Conservation (phyloP, 2,113 vertebrate species). For the Delphinapterus leucas region DNA sequence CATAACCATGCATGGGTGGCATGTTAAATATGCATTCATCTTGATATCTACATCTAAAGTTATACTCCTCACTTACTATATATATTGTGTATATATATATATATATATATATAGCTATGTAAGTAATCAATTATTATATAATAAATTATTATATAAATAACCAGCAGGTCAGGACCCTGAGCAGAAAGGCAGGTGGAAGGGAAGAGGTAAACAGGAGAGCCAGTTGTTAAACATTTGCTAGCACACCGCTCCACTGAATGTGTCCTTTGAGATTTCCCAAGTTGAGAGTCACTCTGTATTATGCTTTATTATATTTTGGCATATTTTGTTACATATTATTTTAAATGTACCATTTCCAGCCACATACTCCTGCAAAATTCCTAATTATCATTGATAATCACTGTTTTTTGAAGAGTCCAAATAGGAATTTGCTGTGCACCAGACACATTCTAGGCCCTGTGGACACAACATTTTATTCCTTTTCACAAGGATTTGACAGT, state of each 20-base stretch:
- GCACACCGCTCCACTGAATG: neutral
- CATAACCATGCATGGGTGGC: neutral
- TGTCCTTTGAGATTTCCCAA: neutral
- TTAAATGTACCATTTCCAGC: neutral
- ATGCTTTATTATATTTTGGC: neutral
- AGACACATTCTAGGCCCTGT: neutral
- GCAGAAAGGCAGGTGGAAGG: neutral
- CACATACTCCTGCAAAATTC: neutral
- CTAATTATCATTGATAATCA: neutral
- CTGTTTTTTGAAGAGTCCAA: neutral
- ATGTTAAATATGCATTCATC: neutral
- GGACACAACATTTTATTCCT: neutral
- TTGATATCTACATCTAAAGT: neutral
- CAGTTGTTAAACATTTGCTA: neutral
- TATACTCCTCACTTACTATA: neutral
- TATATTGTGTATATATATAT: too few relatives aligned
- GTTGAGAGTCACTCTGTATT: neutral
- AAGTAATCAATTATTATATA: neutral
- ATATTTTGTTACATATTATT: neutral
- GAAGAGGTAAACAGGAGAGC: neutral
- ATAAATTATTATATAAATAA: neutral
- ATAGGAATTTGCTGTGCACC: neutral
- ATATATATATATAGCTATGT: neutral
- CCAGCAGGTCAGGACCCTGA: neutral
- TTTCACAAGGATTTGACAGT: neutral